Evolutionary conservation across 1,140 invertebrate species (phyloP), one percentile per base, ranked within the genome.

Genomic region (Drosophila mayri): DNA sequence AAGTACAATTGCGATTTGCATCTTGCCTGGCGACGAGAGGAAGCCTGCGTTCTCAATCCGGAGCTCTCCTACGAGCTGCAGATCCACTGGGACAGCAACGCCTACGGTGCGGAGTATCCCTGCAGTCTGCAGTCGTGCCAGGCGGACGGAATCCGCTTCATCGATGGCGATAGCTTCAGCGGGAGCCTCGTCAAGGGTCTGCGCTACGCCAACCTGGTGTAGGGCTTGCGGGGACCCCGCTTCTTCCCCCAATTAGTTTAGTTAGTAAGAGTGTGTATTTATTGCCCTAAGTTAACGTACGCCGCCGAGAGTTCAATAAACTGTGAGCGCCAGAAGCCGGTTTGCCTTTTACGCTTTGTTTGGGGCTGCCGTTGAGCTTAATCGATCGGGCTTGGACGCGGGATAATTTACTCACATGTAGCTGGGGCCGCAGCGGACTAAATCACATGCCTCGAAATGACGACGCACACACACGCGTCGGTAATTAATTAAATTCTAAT

Each of bases 1-100:
- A 91, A 82, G 77, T 92, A 90, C 46, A 92, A 92, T 76, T 92
- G 91, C 65, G 90, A 92, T 78, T 47, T 92, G 44, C 81, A 92
- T 64, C 58, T 92, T 3, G 70, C 61, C 37, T 92, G 92, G 87
- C 62, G 67, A 3, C 62, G 66, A 2, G 76, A 91, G 10, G 58
- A 81, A 18, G 74, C 85, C 30, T 81, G 90, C 40, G 74, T 92
- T 38, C 73, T 92, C 2, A 87, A 88, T 16, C 91, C 91, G 7
- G 91, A 92, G 62, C 59, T 91, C 28, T 58, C 75, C 38, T 92
- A 92, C 52, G 55, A 88, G 47, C 58, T 92, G 8, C 80, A 80
- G 43, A 44, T 92, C 1, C 60, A 77, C 38, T 92, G 91, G 91
- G 81, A 86, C 14, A 55, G 57, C 25, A 66, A 67, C 20, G 74